Evolutionary conservation across 2,113 vertebrate species (phyloP), one percentile per base, ranked within the genome.

Genomic region (Anarhynchus alexandrinus): DNA sequence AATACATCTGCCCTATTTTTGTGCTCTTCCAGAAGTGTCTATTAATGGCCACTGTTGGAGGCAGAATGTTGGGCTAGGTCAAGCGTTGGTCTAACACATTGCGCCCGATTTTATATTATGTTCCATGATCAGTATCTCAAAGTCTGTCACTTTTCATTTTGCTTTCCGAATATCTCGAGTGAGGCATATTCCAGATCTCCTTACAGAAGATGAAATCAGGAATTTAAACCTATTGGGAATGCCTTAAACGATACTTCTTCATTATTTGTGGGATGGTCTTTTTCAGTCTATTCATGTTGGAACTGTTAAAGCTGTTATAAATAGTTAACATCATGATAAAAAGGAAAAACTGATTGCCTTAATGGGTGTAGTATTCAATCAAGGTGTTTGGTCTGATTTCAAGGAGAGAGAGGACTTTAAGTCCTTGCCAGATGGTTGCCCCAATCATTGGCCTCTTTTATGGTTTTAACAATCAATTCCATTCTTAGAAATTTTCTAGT

Each of bases 11-110:
- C 38, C 27, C 20, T 52, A 6, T 23, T 26, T 30, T 67, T 51
- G 8, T 12, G 15, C 42, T 62, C 26, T 82, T 91, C 65, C 38
- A 34, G 14, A 86, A 47, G 18, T 17, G 7, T 70, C 34, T 66
- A 3, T 32, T 71, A 32, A 27, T 70, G 54, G 26, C 49, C 4
- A 2, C 8, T 80, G 4, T 19, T 77, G 45, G 36, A 78, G 26
- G 29, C 51, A 95, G 20, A 86, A 49, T 0, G 0, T 9, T 21
- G 29, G 30, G 12, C 34, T 64, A 38, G 17, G 47, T 55, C 16
- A 3, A 49, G 34, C 0, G 0, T 34, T 73, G n/a, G 12, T 69
- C 27, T 62, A 45, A 73, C 18, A 15, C n/a, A 14, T 21, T 84
- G 32, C 21, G 27, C 12, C 21, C 59, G 15, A 62, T 81, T 86